Base-by-base conservation (phyloP, 64 coral and sea anemone genomes). In the Dendrophyllia cribrosa region DNA sequence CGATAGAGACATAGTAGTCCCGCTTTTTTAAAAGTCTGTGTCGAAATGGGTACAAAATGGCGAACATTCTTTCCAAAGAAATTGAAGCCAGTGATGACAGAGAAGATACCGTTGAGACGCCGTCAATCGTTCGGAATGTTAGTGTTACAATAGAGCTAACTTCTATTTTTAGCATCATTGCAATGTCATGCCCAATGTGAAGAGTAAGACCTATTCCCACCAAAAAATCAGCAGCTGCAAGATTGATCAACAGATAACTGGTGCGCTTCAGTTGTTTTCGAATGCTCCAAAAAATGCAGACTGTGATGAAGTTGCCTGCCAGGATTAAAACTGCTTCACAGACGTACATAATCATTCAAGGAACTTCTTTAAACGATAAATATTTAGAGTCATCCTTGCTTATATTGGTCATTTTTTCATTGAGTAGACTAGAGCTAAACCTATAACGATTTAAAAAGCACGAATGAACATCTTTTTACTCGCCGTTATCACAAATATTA, bases 211-310 rank as follows among this genome's bases (percentile, higher is more conserved):
- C 21, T 34, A 70, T 74, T 47, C 71, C 71, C 43, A 74, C 71
- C 9, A 74, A 74, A 17, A 47, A 5, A 44, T 74, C 71, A 16
- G 71, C 71, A 74, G 16, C 71, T 74, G 71, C 71, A 49, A 74
- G 71, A 74, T 74, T 74, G 43, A 74, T 74, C 34, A 74, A 43
- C 34, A 74, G 17, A 74, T 74, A 74, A 23, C 71, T 74, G 11
- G 71, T 49, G 14, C 71, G 71, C 71, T 74, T 74, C 71, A 74
- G 12, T 19, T 26, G 71, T 47, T 74, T 74, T 17, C 71, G 71
- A 47, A 48, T 74, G 71, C 43, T 45, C 34, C 34, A 74, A 16
- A 74, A 74, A 26, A 74, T 74, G 71, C 19, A 49, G 14, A 74
- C 14, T 1, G 71, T 74, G 10, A 74, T 4, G 24, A 7, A 19